Percentiles rank a stretch among this genome's conserved stretches.
These are phyloP conservation scores for Junonia oenone DNA, from an alignment of 2,888 invertebrate species.

Conservation along the genomic window DNA sequence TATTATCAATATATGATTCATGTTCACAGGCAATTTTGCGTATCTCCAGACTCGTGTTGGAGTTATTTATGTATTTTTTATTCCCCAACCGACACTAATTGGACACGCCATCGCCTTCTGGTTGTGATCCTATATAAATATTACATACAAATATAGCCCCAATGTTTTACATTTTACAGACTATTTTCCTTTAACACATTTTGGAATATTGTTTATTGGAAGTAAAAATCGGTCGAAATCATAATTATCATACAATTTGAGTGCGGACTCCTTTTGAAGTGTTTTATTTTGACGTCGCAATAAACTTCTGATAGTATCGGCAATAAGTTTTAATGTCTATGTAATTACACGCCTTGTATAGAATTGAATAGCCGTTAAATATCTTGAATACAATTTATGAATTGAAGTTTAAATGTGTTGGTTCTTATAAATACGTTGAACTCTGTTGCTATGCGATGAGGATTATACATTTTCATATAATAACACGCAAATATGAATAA, in stretches of 20 bases:
- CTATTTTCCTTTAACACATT: neutral
- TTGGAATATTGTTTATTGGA: neutral
- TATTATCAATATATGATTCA: neutral
- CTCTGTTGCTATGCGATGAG: too few relatives aligned
- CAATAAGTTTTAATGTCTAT: neutral
- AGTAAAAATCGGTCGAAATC: neutral
- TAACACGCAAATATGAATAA: too few relatives aligned
- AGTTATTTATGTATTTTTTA: neutral
- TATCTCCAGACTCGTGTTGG: neutral
- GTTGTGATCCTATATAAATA: neutral
- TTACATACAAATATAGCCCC: neutral
- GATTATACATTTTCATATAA: too few relatives aligned
- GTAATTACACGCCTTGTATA: neutral
- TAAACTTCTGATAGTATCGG: constrained; percentile 2
- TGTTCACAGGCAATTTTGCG: neutral
- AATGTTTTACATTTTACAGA: neutral
- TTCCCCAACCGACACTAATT: constrained; percentile 1
- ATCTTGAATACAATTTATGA: neutral
- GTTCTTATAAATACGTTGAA: too few relatives aligned
- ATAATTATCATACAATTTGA: neutral
- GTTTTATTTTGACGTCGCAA: neutral
- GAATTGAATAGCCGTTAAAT: neutral
- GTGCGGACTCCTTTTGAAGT: constrained; percentile 7
- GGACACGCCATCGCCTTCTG: neutral
- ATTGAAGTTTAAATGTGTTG: too few relatives aligned